Percentiles rank a stretch among this genome's conserved stretches.
These are phyloP conservation scores for Phortica okadai DNA, from an alignment of 2,888 invertebrate genomes.

Conservation along the genomic window DNA sequence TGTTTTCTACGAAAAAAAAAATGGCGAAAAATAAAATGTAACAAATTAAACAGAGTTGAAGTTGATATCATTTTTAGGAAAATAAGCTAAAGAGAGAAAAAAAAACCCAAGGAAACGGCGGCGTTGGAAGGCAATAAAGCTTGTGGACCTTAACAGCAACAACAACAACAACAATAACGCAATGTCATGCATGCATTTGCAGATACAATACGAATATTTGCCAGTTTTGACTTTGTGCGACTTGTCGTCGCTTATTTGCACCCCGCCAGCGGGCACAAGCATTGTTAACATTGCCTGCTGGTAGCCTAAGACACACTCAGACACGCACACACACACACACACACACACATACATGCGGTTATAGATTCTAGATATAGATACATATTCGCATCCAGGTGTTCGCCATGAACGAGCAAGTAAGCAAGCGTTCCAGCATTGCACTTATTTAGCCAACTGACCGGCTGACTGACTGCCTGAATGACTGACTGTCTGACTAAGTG, in stretches of 20 bases:
- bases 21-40: constrained; percentile 30
- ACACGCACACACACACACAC: too few species aligned
- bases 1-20: background rate
- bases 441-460: background rate
- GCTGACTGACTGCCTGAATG: background rate
- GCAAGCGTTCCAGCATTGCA: background rate
- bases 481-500: background rate
- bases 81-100: constrained; percentile 10
- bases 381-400: constrained; percentile 10
- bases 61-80: constrained; percentile 43
- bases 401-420: background rate
- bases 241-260: background rate
- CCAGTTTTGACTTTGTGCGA: background rate
- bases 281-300: background rate
- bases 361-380: constrained; percentile 20
- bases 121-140: constrained; percentile 7
- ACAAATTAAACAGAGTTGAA: constrained; percentile 34
- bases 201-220: too few species aligned
- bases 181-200: background rate
- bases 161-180: background rate
- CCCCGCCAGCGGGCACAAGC: background rate
- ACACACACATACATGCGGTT: background rate
- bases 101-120: background rate
- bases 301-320: background rate
- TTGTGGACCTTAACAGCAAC: background rate